These are phyloP conservation scores for Crematogaster levior DNA, from an alignment of 2,888 invertebrate genomes.

Conservation along the genomic window DNA sequence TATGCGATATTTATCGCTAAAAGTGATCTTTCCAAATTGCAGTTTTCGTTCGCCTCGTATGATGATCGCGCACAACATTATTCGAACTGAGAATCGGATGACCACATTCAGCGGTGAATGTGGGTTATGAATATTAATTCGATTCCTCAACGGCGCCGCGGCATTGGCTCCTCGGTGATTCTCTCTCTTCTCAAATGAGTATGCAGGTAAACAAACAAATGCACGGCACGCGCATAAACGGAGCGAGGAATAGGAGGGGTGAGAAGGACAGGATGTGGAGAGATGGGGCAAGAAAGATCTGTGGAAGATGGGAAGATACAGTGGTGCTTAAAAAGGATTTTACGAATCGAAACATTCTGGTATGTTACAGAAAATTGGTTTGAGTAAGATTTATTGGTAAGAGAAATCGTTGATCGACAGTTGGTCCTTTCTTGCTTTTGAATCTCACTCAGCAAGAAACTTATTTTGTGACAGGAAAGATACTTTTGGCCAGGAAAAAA, in stretches of 20 bases:
- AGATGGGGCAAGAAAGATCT: background rate
- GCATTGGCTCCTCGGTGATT: background rate
- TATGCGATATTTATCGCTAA: background rate
- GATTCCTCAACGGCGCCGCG: background rate
- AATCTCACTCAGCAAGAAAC: background rate
- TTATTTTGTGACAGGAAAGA: background rate
- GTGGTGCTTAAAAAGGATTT: constrained; percentile 1
- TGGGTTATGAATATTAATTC: constrained; percentile 24
- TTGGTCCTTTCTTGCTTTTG: background rate
- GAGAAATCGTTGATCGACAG: background rate
- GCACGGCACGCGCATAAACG: constrained; percentile 28
- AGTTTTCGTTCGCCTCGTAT: background rate
- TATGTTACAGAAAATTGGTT: background rate
- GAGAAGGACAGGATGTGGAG: background rate
- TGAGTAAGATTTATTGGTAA: background rate
- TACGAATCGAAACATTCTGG: background rate
- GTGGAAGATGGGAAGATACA: too few relatives aligned
- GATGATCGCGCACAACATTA: background rate
- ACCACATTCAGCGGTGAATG: background rate
- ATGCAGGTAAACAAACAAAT: constrained; percentile 39
- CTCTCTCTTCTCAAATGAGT: constrained; percentile 19
- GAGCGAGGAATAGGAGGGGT: background rate
- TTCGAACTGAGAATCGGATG: background rate
- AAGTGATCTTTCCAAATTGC: background rate
- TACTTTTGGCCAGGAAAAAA: background rate